Evolutionary conservation across 1,140 invertebrate species (phyloP).

Genomic region (Camponotus vicinus): DNA sequence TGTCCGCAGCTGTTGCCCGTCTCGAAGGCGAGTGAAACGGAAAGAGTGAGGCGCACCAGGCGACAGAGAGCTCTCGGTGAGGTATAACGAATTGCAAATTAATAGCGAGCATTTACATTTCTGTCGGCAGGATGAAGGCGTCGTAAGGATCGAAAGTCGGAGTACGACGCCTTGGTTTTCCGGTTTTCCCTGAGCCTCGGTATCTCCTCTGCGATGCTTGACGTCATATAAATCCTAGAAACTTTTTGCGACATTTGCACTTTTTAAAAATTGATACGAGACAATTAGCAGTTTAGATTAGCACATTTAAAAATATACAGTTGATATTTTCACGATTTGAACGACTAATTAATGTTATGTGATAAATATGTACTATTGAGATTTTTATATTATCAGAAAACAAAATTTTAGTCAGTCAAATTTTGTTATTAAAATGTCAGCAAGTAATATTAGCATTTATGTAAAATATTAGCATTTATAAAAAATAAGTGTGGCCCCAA

Average conservation of each 20-base stretch:
- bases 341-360: neutral
- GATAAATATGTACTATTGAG: no score
- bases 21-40: conserved; percentile 67
- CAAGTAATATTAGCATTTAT: conserved; percentile 2
- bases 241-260: conserved; percentile 1
- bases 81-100: conserved; percentile 82
- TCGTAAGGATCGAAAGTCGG: conserved; percentile 59
- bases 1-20: conserved; percentile 75
- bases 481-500: neutral
- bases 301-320: neutral
- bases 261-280: neutral
- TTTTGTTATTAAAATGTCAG: neutral
- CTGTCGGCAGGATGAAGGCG: conserved; percentile 56
- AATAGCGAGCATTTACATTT: conserved; percentile 81
- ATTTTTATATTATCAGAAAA: neutral
- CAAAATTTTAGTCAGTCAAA: neutral
- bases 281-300: neutral
- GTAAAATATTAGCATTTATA: neutral
- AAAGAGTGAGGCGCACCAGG: conserved; percentile 40
- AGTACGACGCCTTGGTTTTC: conserved; percentile 38
- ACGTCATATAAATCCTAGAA: conserved; percentile 42
- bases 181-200: conserved; percentile 18
- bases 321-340: neutral
- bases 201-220: conserved; percentile 7
- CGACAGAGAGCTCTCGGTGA: conserved; percentile 45